Percentiles rank a stretch among this genome's conserved stretches.
These are phyloP conservation scores for Cacoxenus indagator DNA, from an alignment of 2,888 invertebrate genomes.

Conservation along the genomic window DNA sequence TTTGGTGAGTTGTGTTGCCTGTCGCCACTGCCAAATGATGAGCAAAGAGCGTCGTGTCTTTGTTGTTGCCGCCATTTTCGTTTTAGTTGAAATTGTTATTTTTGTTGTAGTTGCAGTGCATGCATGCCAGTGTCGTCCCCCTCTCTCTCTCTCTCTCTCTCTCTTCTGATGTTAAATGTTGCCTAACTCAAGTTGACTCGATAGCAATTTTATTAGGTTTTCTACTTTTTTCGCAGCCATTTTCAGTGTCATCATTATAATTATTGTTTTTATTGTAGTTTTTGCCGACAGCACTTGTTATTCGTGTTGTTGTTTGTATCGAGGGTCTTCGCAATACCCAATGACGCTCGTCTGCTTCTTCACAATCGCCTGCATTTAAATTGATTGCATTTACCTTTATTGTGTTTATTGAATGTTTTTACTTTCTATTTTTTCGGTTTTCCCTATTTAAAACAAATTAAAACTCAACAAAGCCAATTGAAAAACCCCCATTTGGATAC, in stretches of 20 bases:
- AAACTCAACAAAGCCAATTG: not conserved
- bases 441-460: not conserved
- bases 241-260: not conserved
- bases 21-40: too few species aligned
- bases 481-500: not conserved
- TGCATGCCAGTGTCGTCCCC: not conserved
- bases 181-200: not conserved
- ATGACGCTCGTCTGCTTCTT: constrained; percentile 13
- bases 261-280: not conserved
- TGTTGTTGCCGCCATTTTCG: not conserved
- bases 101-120: not conserved
- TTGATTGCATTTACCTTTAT: constrained; percentile 56
- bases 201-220: not conserved
- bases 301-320: constrained; percentile 3
- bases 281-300: too few species aligned
- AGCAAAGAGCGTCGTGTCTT: too few species aligned
- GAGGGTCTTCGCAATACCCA: constrained; percentile 30
- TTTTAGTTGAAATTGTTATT: not conserved
- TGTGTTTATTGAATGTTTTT: constrained; percentile 33
- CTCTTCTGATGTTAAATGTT: not conserved
- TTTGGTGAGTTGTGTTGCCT: too few species aligned
- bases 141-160: not conserved
- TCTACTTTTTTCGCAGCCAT: not conserved
- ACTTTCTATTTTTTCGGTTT: not conserved
- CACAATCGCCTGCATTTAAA: constrained; percentile 42